Conservation (phyloP, 1,140 invertebrate genomes). For the Musca domestica region DNA sequence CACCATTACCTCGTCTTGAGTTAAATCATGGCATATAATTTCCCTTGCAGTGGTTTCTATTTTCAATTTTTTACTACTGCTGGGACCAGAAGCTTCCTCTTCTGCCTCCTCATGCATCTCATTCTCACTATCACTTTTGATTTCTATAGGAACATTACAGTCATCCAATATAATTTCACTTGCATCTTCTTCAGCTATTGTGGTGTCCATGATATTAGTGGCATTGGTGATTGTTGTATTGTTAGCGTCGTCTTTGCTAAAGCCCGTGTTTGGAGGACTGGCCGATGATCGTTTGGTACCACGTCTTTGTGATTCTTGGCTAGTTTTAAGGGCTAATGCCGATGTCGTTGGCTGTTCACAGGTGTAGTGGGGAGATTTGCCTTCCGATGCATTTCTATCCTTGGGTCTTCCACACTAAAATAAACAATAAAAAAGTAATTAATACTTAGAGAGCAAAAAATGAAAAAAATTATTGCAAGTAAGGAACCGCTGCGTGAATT, state of each 20-base stretch:
- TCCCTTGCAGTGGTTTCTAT: slow-evolving; percentile 5
- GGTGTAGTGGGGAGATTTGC: background rate
- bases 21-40: background rate
- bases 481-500: too few species aligned
- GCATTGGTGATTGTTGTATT: background rate
- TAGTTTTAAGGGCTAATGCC: slow-evolving; percentile 9
- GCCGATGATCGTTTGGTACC: slow-evolving; percentile 15
- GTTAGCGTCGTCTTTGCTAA: background rate
- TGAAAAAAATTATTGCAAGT: too few species aligned
- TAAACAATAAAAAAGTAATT: slow-evolving; percentile 4
- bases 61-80: slow-evolving; percentile 25
- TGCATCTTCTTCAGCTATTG: background rate
- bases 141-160: slow-evolving; percentile 11
- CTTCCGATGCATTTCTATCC: background rate
- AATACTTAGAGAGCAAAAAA: too few species aligned
- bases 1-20: too few species aligned
- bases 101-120: background rate
- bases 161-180: background rate
- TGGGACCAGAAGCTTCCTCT: slow-evolving; percentile 1
- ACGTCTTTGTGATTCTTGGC: slow-evolving; percentile 4
- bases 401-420: background rate
- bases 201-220: background rate
- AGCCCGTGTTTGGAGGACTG: background rate
- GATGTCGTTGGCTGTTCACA: slow-evolving; percentile 9
- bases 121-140: background rate